Conservation (phyloP, 2,888 invertebrate species). For the Eilema sororculum region DNA sequence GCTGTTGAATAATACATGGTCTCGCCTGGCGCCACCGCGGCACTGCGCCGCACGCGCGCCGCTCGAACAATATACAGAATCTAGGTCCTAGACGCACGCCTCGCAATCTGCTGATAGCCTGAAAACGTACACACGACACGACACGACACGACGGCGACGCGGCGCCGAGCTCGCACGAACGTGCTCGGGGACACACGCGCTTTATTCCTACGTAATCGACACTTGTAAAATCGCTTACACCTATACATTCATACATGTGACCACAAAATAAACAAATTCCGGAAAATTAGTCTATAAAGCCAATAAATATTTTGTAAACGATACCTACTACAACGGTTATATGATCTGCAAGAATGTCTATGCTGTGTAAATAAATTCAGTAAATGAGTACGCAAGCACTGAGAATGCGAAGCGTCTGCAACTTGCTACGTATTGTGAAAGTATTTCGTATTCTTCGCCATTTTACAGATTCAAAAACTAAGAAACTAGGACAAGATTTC, state of each 20-base stretch:
- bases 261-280: constrained; percentile 42
- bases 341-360: constrained; percentile 71
- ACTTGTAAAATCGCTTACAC: constrained; percentile 34
- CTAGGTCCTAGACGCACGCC: constrained; percentile 63
- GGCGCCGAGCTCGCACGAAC: constrained; percentile 10
- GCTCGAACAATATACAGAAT: constrained; percentile 69
- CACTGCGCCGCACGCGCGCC: constrained; percentile 37
- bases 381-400: constrained; percentile 62
- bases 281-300: constrained; percentile 41
- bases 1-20: constrained; percentile 82
- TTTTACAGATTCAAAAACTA: constrained; percentile 29
- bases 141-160: constrained; percentile 16
- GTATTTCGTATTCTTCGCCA: constrained; percentile 44
- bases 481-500: constrained; percentile 12
- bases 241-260: constrained; percentile 37
- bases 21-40: constrained; percentile 65
- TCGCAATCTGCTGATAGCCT: constrained; percentile 56
- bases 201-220: constrained; percentile 25
- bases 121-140: constrained; percentile 38
- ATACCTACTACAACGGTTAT: constrained; percentile 59
- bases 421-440: constrained; percentile 57
- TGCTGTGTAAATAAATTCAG: constrained; percentile 72
- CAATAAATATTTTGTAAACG: constrained; percentile 58
- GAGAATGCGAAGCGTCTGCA: constrained; percentile 70
- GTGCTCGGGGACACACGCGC: constrained; percentile 13